Base-by-base conservation (phyloP, 1,140 invertebrate species). In the Aplysia californica region DNA sequence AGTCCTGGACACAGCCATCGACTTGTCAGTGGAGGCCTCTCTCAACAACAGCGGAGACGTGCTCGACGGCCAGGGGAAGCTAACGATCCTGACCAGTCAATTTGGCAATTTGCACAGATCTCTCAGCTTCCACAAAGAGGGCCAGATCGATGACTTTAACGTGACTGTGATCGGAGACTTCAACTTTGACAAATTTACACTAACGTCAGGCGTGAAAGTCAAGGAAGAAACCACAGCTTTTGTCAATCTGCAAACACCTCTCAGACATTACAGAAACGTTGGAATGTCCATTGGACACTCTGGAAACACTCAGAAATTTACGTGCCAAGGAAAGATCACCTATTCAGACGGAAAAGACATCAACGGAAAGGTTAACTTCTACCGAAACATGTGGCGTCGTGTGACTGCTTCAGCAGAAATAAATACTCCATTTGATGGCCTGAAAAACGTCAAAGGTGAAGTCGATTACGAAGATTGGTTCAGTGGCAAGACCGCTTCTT, bases 391-490 rank as follows among this genome's bases (percentile, higher is more conserved):
- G 38, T 61, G 55, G 69, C 44, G 39, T 23, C 39, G 71, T 64
- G 18, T 75, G 23, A 70, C 78, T 61, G 76, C 38, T 55, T 64
- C 68, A 18, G 36, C 80, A 1, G 69, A 81, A 56, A 33, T 84
- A 18, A 64, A 29, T 41, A 79, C 77, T 33, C 83, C 82, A 1
- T 75, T 67, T 31, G 38, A 36, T 26, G 70, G 64, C 18, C 50
- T 59, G 21, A 66, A 79, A 38, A 31, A 77, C 18, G 76, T 76
- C 15, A 74, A 64, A 6, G 23, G 78, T 20, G 75, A 64, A 44
- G 59, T 82, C 55, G 64, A 67, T 10, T 80, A 81, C 56, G 77
- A 78, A 41, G 82, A 79, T 5, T 79, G n/a, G n/a, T n/a, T n/a
- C n/a, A n/a, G n/a, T n/a, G n/a, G n/a, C n/a, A n/a, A n/a, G n/a